Evolutionary conservation across 2,113 vertebrate genomes (phyloP), one percentile per base, ranked within the genome.

Genomic region (Psilopsiagon aymara): DNA sequence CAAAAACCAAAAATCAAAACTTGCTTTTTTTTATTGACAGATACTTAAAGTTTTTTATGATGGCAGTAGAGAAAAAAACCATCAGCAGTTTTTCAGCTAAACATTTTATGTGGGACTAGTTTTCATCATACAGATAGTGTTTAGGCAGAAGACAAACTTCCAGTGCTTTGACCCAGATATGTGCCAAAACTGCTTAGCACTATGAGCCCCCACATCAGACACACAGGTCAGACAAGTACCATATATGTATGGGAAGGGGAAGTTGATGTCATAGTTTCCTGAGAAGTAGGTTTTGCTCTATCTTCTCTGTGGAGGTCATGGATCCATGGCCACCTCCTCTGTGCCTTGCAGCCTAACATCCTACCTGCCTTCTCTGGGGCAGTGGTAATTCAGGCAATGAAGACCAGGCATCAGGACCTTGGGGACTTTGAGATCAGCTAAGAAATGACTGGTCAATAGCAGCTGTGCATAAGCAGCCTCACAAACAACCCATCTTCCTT

Each of bases 221-320:
- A 11, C 5, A 0, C 3, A 4, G 49, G 20, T 51, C 39, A 46
- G 33, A 35, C 5, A 20, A 44, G 7, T 16, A 3, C 16, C 18
- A 4, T 43, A 4, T 1, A 52, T 12, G 4, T 19, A 10, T 12
- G 10, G 55, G 25, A 46, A 90, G 17, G 37, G 10, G 5, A 68
- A 52, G 17, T 0, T 10, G 29, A 13, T 52, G n/a, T 29, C 39
- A 47, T 13, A 0, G 1, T 52, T 59, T n/a, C 12, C 17, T 7
- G 33, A 46, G 51, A 77, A 41, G 8, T 18, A 18, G n/a, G 8
- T 31, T 67, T 60, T 73, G 14, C n/a, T 78, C 7, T 53, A 10
- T 37, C 25, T 69, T 18, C 0, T 1, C 41, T 33, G 10, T n/a
- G 17, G 51, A 31, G 37, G 7, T 29, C 24, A 46, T 11, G 13